A percentile compares a stretch with the other conserved stretches of the same genome.
These are phyloP conservation scores for Hemiscyllium ocellatum DNA, from an alignment of 2,113 vertebrate genomes.

Conservation along the genomic window DNA sequence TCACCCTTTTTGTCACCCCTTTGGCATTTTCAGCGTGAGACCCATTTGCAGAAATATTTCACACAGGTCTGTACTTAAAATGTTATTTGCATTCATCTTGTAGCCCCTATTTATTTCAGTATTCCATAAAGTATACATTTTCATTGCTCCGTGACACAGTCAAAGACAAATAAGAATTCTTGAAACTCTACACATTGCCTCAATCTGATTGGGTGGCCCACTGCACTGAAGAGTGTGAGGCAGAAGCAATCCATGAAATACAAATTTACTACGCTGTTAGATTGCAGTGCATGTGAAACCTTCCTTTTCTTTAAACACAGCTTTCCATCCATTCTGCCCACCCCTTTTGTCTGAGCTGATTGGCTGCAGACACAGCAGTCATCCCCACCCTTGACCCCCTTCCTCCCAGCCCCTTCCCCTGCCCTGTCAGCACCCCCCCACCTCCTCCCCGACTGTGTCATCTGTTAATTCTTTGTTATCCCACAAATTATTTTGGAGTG, in stretches of 20 bases:
- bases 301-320: background rate
- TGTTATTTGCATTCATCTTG: background rate
- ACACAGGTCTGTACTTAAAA: background rate
- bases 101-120: background rate
- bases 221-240: background rate
- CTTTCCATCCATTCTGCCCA: background rate
- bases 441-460: background rate
- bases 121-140: background rate
- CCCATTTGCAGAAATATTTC: background rate
- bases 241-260: slow-evolving; percentile 29
- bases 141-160: background rate
- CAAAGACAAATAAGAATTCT: background rate
- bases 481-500: slow-evolving; percentile 38
- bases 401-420: background rate
- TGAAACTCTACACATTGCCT: background rate
- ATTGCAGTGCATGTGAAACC: background rate
- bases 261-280: background rate
- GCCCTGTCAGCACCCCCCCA: too few species aligned
- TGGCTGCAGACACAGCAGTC: background rate
- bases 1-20: background rate
- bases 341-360: background rate
- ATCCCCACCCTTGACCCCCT: background rate
- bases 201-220: background rate
- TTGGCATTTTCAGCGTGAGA: background rate
- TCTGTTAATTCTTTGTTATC: slow-evolving; percentile 18